Base-by-base conservation (phyloP, 2,797 vertebrate genomes). In the Acestrorhynchus altus region DNA sequence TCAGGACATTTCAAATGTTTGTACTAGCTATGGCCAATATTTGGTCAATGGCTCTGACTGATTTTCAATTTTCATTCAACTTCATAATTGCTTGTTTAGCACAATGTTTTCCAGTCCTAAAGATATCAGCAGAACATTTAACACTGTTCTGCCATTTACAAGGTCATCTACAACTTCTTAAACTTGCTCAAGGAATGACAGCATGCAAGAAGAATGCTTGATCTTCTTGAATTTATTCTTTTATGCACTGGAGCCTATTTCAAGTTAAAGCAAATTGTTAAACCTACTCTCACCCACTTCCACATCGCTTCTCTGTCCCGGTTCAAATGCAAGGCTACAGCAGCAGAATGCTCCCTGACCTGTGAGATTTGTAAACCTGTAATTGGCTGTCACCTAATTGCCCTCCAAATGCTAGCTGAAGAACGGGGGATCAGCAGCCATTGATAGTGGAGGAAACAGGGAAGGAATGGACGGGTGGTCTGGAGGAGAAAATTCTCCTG, bases 321-420 rank as follows among this genome's bases (percentile, higher is more conserved):
- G 22, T 61, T 69, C 49, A 68, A 69, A 39, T 59, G 51, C 18
- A 44, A 64, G 15, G 74, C 10, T 28, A 57, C 49, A 39, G 46
- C 20, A 72, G 10, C 24, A 16, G 39, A 40, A 76, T 42, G 69
- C 67, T 72, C 67, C 56, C 40, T 83, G 67, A 79, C 77, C 75
- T 68, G 64, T 51, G 39, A 71, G 46, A 76, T 85, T 79, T 82
- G 77, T 79, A 76, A 76, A 81, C 69, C 67, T 74, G 59, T 84
- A 83, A 83, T 86, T 83, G 80, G 54, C 78, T 75, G 59, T 78
- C 76, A 68, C 63, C 75, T 86, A 81, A 85, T 80, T 81, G 79
- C 71, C 64, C 72, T 63, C 15, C 59, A 61, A 80, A 74, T 51
- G 49, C 26, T 63, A 18, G 65, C 72, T 78, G 61, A 59, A 22